A percentile compares a stretch with the other conserved stretches of the same genome.
phyloP scores from a whole-genome alignment of 2,113 vertebrate genomes.

The Dicentrarchus labrax region DNA sequence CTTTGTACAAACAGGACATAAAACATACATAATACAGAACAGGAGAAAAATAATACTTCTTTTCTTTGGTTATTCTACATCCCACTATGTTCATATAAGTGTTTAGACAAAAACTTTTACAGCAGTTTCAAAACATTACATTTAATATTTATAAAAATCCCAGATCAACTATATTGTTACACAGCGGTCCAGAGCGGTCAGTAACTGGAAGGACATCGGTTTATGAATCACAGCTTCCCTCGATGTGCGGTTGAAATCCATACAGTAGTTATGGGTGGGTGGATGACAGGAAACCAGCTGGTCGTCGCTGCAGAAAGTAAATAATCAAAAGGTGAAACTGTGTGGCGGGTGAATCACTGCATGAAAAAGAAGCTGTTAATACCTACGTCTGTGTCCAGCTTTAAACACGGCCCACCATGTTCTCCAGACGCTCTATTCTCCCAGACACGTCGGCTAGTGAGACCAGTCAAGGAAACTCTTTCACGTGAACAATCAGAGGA shows the following conservation, averaged over 20 bases:
- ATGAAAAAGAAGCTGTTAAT: background rate
- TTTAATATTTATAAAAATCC: background rate
- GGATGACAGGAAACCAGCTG: conserved; percentile 30
- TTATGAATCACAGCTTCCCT: conserved; percentile 27
- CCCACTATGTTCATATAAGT: background rate
- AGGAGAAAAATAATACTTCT: background rate
- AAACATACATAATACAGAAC: conserved; percentile 9
- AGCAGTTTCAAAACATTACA: conserved; percentile 23
- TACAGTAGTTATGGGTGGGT: background rate
- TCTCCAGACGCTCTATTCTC: conserved; percentile 87
- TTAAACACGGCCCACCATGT: conserved; percentile 80
- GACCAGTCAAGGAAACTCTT: conserved; percentile 85
- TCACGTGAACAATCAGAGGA: background rate
- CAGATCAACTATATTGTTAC: background rate
- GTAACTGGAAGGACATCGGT: background rate
- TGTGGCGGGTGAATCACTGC: background rate
- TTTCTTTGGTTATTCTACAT: conserved; percentile 18
- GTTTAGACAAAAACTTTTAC: conserved; percentile 13
- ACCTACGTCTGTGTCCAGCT: conserved; percentile 57
- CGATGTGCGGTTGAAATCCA: conserved; percentile 1
- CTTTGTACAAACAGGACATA: conserved; percentile 51
- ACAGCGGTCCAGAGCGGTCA: conserved; percentile 4
- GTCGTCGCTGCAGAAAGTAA: conserved; percentile 50
- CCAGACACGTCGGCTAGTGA: conserved; percentile 89
- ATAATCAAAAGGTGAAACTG: conserved; percentile 63